These are phyloP conservation scores for Sarcophilus harrisii DNA, from an alignment of 2,797 vertebrate genomes.

Conservation along the genomic window DNA sequence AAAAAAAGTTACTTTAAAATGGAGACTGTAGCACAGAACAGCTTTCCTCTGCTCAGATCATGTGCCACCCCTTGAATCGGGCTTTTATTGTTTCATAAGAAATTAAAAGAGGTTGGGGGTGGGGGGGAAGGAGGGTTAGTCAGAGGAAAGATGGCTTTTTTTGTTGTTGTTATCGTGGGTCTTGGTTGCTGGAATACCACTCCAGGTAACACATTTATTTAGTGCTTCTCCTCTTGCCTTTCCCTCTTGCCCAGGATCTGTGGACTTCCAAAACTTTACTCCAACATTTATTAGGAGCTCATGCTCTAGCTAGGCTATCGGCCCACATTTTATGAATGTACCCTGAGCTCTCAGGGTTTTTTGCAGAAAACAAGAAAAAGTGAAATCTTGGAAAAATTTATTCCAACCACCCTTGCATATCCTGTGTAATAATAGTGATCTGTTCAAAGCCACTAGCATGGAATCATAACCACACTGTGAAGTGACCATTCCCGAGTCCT, in stretches of 20 bases:
- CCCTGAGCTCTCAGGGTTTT: not conserved
- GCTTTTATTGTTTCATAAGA: too few species aligned
- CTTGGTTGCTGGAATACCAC: not conserved
- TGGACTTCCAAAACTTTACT: not conserved
- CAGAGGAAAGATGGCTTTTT: not conserved
- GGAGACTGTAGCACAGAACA: not conserved
- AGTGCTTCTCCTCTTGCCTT: not conserved
- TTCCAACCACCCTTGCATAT: constrained; percentile 34
- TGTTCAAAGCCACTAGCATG: constrained; percentile 6
- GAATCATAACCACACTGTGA: constrained; percentile 48
- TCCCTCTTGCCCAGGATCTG: not conserved
- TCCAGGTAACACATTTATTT: not conserved
- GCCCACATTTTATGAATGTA: not conserved
- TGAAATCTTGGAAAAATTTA: constrained; percentile 61
- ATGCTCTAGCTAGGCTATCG: not conserved
- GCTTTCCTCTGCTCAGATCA: not conserved
- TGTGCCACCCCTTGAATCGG: not conserved
- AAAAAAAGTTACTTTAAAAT: not conserved
- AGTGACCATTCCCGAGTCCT: constrained; percentile 55
- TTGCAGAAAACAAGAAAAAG: not conserved
- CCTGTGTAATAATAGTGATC: constrained; percentile 41
- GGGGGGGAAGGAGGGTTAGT: too few species aligned
- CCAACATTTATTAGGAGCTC: not conserved
- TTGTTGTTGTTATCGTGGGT: not conserved
- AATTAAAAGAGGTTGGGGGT: not conserved